Conservation (phyloP, 2,797 vertebrate species). For the Coranthus polyacanthus region DNA sequence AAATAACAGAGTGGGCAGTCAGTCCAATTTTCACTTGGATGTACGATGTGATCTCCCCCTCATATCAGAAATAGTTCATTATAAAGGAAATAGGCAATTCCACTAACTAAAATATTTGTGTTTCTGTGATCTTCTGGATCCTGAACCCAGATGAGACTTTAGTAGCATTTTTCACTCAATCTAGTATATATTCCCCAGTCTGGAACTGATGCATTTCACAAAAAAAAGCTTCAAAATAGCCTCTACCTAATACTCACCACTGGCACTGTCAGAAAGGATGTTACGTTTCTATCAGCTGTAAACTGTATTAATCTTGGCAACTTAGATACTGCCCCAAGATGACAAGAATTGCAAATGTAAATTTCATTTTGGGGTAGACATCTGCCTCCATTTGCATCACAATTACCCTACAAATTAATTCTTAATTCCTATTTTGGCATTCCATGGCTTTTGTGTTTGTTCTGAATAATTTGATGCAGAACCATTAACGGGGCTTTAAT, state of each 20-base stretch:
- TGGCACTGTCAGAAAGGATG: constrained; percentile 3
- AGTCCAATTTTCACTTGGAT: no score
- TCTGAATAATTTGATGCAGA: constrained; percentile 62
- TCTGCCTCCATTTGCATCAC: constrained; percentile 70
- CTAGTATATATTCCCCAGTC: not conserved
- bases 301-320: constrained; percentile 20
- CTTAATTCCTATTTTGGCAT: constrained; percentile 70
- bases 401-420: constrained; percentile 67
- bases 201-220: constrained; percentile 23
- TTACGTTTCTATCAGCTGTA: constrained; percentile 36
- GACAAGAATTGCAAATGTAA: constrained; percentile 48
- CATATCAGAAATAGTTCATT: no score
- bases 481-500: constrained; percentile 51
- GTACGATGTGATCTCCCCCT: no score
- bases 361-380: constrained; percentile 55
- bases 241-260: constrained; percentile 10
- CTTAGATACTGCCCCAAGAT: constrained; percentile 32
- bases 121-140: constrained; percentile 7
- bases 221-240: constrained; percentile 16
- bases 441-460: constrained; percentile 60
- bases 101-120: constrained; percentile 19
- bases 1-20: no score
- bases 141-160: not conserved
- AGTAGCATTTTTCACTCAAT: not conserved
- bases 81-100: constrained; percentile 10